Evolutionary conservation across 2,888 invertebrate species (phyloP).

Genomic region (Luperina nickerlii): DNA sequence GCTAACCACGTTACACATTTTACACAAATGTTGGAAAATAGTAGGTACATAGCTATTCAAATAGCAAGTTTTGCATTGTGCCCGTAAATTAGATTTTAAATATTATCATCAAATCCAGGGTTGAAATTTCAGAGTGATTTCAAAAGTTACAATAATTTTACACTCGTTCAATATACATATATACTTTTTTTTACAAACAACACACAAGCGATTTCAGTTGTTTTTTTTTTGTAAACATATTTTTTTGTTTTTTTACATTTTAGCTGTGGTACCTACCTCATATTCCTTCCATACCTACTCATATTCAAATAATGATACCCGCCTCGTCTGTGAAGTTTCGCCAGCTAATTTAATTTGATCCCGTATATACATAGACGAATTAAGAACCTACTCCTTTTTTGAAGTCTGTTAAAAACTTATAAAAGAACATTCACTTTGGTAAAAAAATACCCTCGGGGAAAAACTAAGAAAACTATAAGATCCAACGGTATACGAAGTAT

Average conservation of each 20-base stretch:
- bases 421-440: not conserved
- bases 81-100: not conserved
- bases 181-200: not conserved
- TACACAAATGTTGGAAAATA: not conserved
- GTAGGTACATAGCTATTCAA: not conserved
- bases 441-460: not conserved
- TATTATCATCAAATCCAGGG: not conserved
- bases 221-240: no score
- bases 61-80: not conserved
- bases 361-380: not conserved
- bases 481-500: not conserved
- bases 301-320: not conserved
- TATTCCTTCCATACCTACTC: no score
- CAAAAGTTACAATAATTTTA: not conserved
- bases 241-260: no score
- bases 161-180: not conserved
- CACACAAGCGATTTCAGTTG: not conserved
- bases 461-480: not conserved
- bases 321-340: not conserved
- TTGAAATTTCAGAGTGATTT: not conserved
- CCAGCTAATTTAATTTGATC: not conserved
- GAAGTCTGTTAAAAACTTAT: not conserved
- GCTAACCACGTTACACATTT: conserved; percentile 15
- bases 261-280: no score
- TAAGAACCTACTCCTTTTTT: not conserved